Evolutionary conservation across 1,140 invertebrate species (phyloP), one percentile per base, ranked within the genome.

Genomic region (Platyura marginata): DNA sequence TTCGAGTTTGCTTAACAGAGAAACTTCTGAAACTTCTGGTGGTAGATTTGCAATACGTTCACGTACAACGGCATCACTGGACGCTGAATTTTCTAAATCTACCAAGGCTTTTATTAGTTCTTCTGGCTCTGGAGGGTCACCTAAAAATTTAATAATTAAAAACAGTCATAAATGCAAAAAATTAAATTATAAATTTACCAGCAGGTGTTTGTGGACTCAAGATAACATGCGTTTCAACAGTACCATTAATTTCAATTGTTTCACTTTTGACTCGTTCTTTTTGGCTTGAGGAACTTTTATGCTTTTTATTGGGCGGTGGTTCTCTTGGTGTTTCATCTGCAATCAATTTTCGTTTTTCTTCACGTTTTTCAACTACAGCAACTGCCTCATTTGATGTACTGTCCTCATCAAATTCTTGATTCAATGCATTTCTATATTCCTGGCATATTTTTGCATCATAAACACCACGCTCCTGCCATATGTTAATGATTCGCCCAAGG

Each of bases 21-120:
- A 75, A 9, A 89, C 75, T 72, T 96, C 91, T 3, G 90, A 93
- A 3, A 97, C 89, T 70, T 94, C 90, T 38, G 83, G 81, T 2
- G 92, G 92, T 25, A 96, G 66, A 38, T 82, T 88, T 0, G 92
- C 88, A 49, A 97, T 96, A 54, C 85, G 79, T 62, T 95, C 87
- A 55, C 92, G 66, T 1, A 93, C 83, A 21, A 73, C 72, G 42
- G 90, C 92, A 72, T 97, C 92, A 49, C 84, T 85, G 0, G 91
- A 95, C 1, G 92, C 88, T 48, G 89, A 87, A 51, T 84, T 88
- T 65, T 96, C 92, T 48, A 96, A 69, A 51, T 89, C 87, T 66
- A 83, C 66, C 33, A 91, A 66, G 1, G 70, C 72, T 66, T 82
- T 85, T 49, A 90, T 80, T 10, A 91, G 67, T 59, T 90, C 85